Conservation (phyloP, 1,140 invertebrate genomes). For the Drosophila persimilis region DNA sequence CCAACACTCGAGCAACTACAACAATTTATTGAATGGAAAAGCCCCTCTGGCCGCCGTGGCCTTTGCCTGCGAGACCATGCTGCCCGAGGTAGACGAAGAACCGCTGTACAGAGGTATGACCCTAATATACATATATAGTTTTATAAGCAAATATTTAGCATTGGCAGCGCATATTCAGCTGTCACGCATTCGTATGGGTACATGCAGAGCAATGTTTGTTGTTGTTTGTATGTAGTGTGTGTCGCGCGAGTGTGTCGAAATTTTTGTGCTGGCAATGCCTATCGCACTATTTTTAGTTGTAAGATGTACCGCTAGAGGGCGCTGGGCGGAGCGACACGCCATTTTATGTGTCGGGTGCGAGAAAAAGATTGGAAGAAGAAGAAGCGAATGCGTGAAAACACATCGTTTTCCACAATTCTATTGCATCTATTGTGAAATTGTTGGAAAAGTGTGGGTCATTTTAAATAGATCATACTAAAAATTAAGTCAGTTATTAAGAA, state of each 20-base stretch:
- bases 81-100: conserved; percentile 71
- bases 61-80: conserved; percentile 63
- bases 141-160: not conserved
- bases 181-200: too few species aligned
- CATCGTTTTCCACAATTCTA: conserved; percentile 18
- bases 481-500: not conserved
- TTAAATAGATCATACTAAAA: not conserved
- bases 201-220: conserved; percentile 2
- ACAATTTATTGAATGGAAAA: too few species aligned
- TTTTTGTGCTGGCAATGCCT: conserved; percentile 50
- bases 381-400: conserved; percentile 38
- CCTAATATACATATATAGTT: not conserved
- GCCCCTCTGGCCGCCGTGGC: conserved; percentile 28
- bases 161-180: not conserved
- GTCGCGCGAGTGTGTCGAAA: conserved; percentile 1
- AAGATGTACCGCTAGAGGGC: conserved; percentile 1
- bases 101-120: conserved; percentile 67
- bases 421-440: not conserved
- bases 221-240: not conserved
- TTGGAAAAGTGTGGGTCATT: not conserved
- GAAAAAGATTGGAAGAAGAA: conserved; percentile 10
- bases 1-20: too few species aligned
- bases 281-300: not conserved
- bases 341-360: conserved; percentile 15
- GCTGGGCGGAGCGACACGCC: conserved; percentile 24